Conservation (phyloP, 2,113 vertebrate species). For the Stegostoma tigrinum region DNA sequence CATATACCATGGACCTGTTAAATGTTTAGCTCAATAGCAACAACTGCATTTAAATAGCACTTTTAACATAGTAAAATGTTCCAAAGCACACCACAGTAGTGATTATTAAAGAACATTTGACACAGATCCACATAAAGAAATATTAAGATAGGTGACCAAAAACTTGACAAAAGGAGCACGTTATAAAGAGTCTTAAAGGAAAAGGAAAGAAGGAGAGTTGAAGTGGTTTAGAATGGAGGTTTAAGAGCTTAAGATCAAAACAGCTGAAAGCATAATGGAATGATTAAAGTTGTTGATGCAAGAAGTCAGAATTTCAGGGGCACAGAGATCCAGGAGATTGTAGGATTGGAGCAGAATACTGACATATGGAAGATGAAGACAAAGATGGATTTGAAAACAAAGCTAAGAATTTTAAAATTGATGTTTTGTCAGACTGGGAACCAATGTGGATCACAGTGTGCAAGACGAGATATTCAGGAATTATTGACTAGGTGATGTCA, state of each 20-base stretch:
- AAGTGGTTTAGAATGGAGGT: background rate
- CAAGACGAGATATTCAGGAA: background rate
- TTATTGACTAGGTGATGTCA: background rate
- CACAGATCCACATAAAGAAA: background rate
- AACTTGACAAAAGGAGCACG: no score
- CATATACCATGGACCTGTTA: background rate
- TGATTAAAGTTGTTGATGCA: background rate
- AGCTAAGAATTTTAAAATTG: background rate
- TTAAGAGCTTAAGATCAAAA: background rate
- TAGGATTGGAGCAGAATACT: background rate
- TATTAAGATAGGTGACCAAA: background rate
- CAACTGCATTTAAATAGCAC: background rate
- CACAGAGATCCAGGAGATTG: background rate
- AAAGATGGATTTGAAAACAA: background rate
- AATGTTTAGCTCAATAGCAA: background rate
- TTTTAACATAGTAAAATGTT: background rate
- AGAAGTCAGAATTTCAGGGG: background rate
- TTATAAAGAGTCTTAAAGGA: background rate
- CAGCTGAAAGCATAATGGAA: background rate
- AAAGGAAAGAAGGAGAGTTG: background rate
- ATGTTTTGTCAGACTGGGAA: background rate
- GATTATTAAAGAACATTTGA: background rate
- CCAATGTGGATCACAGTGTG: background rate
- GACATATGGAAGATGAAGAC: background rate
- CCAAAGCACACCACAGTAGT: background rate